Percentiles rank a stretch among this genome's conserved stretches.
Evolutionary conservation across 1,140 invertebrate genomes (phyloP).

Genomic region (Nixonia krombeini): DNA sequence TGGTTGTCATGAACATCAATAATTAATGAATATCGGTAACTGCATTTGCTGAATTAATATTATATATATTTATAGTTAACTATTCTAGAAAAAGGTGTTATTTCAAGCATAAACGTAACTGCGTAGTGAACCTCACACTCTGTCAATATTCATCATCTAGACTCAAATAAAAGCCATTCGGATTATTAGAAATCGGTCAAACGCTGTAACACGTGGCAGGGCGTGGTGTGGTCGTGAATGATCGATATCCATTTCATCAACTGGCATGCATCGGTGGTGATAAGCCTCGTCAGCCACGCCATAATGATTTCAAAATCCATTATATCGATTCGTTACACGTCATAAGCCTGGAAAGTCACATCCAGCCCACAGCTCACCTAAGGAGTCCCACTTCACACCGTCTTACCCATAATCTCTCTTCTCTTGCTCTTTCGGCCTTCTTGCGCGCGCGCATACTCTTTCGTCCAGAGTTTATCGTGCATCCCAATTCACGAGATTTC

Average conservation of each 20-base stretch:
- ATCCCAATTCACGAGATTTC: conserved; percentile 22
- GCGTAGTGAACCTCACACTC: too few species aligned
- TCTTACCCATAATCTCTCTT: conserved; percentile 14
- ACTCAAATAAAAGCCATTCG: too few species aligned
- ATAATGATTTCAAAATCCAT: conserved; percentile 44
- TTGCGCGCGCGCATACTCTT: conserved; percentile 1
- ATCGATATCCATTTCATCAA: conserved; percentile 41
- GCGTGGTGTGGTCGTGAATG: too few species aligned
- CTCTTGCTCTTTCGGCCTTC: not conserved
- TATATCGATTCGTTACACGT: conserved; percentile 34
- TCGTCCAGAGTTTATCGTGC: conserved; percentile 12
- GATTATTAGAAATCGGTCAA: too few species aligned
- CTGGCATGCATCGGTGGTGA: conserved; percentile 28
- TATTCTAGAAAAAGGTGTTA: too few species aligned
- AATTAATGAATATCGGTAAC: too few species aligned
- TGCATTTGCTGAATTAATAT: too few species aligned
- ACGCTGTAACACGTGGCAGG: too few species aligned
- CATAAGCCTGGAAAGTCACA: conserved; percentile 26
- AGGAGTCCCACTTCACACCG: conserved; percentile 17
- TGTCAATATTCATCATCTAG: too few species aligned
- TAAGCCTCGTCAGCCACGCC: conserved; percentile 37
- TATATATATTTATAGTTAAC: too few species aligned
- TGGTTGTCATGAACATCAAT: too few species aligned
- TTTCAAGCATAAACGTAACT: too few species aligned
- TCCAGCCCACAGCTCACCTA: conserved; percentile 26